Percentiles rank a stretch among this genome's conserved stretches.
phyloP scores from a whole-genome alignment of 2,113 vertebrate species.

The Cephalophus harveyi region DNA sequence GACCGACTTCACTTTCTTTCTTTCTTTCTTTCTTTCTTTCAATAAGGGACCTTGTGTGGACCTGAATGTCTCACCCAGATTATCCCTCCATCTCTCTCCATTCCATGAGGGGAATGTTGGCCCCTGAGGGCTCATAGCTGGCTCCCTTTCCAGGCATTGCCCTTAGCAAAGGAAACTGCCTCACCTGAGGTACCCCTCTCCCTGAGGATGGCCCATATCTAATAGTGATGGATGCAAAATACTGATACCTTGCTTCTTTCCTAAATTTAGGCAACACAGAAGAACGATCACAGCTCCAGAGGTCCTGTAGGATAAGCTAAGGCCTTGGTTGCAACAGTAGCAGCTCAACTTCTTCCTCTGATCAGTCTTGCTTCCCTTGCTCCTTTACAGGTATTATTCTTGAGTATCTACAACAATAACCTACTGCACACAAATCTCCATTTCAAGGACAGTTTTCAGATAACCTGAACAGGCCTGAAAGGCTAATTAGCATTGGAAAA shows the following conservation, averaged over 20 bases:
- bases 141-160: neutral
- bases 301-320: neutral
- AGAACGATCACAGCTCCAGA: neutral
- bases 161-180: neutral
- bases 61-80: neutral
- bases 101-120: neutral
- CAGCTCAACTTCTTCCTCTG: neutral
- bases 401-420: neutral
- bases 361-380: neutral
- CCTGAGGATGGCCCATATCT: neutral
- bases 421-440: neutral
- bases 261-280: neutral
- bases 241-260: neutral
- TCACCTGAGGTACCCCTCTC: no score
- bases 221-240: neutral
- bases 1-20: no score
- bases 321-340: neutral
- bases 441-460: neutral
- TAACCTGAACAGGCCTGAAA: neutral
- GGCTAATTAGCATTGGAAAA: neutral
- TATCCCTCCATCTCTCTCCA: neutral
- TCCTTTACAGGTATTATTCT: neutral
- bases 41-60: neutral
- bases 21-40: neutral
- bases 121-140: neutral